Base-by-base conservation (phyloP, 1,140 invertebrate species). In the Dendroctonus ponderosae region DNA sequence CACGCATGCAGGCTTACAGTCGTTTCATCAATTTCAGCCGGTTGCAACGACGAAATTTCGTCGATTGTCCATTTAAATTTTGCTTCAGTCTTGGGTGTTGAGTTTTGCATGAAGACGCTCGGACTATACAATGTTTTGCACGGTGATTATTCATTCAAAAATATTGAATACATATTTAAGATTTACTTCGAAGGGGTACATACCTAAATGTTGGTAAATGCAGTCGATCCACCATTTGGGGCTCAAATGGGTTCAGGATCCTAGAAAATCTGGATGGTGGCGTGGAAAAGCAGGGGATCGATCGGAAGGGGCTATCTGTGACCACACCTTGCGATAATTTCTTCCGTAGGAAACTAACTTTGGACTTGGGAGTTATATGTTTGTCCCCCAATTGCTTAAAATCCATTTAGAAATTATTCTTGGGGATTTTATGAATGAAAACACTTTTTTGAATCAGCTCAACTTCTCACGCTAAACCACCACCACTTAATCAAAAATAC, bases 31-130 rank as follows among this genome's bases (percentile, higher is more conserved):
- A 78, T 78, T 60, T 77, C 72, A 11, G 75, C 77, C 6, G 77
- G 77, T 67, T 78, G 75, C 8, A 78, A 65, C 49, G 41, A 67
- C 0, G 77, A 77, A 37, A 77, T 73, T 53, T 78, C 77, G 39
- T 78, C 76, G 48, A 78, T 78, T 5, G 74, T 74, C 77, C 77
- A 78, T 58, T 72, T 72, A 66, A 78, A 78, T 63, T 74, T 75
- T 56, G 74, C 70, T 43, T 74, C 71, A 41, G 64, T 68, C 54
- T 73, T 74, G 11, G 72, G 71, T 41, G 71, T 74, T 15, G 71
- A 71, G n/a, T 70, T 69, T 72, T 74, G 71, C 26, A 50, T 53
- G 64, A 78, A 78, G 38, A 77, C 72, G 41, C 70, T 75, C 38
- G 77, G 76, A 67, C 77, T 78, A 62, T 48, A n/a, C 46, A 48